Base-by-base conservation (phyloP, 2,113 vertebrate genomes). In the Mandrillus leucophaeus region DNA sequence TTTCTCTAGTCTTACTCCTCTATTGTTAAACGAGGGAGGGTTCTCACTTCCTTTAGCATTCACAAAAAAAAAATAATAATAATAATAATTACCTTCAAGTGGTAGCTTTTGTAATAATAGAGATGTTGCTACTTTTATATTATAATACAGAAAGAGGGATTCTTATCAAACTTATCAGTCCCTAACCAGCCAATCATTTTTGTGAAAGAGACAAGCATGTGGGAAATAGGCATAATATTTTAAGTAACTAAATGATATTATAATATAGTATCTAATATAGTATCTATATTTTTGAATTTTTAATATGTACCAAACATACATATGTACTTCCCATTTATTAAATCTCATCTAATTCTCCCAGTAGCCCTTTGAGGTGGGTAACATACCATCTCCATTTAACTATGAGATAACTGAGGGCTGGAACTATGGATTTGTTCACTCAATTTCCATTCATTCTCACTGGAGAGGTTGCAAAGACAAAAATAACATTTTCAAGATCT, bases 401-500 rank as follows among this genome's bases (percentile, higher is more conserved):
- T 13, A 14, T 14, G 43, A 55, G 48, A 84, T 81, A 75, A 59
- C 43, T 72, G 43, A 64, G 59, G 35, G 3, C 27, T 43, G 14
- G 52, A 50, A 83, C 13, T 25, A 14, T 57, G 45, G n/a, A 64
- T 80, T 92, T 80, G 7, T 57, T 89, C n/a, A 23, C 38, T 92
- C 25, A 13, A 1, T 82, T 78, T 76, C 30, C 59, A 90, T 79
- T 78, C 48, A 64, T 89, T 92, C n/a, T 86, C 32, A 70, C 12
- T 68, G 48, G 45, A 88, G 50, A 52, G 32, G 23, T 25, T 95
- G 48, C 48, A 61, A 90, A 83, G 83, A 90, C 20, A 55, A 94
- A 91, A 94, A 48, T 40, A 38, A 35, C 14, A 73, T 80, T 79
- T 93, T 70, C 81, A 76, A 95, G 25, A 93, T 88, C 72, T 72